phyloP scores from a whole-genome alignment of 1,140 invertebrate species.

The Drosophila tropicalis region DNA sequence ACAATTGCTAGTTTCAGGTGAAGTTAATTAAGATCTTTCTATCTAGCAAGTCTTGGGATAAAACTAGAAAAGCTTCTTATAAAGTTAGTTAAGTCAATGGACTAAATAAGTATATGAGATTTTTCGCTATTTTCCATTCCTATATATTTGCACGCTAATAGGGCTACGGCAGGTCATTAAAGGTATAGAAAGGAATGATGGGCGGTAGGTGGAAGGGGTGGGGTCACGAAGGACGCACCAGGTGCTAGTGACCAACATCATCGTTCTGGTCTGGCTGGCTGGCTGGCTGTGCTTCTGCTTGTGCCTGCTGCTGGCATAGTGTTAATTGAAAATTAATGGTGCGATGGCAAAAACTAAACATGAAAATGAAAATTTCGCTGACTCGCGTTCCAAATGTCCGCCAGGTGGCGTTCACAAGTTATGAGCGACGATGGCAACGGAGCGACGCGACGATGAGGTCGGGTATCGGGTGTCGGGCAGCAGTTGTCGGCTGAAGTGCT shows the following conservation, averaged over 20 bases:
- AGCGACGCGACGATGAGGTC: not conserved
- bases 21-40: too few relatives aligned
- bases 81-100: too few relatives aligned
- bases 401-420: slow-evolving; percentile 49
- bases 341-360: slow-evolving; percentile 77
- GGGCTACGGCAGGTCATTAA: not conserved
- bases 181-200: not conserved
- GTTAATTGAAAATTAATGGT: slow-evolving; percentile 82
- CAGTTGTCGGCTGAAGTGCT: slow-evolving; percentile 60
- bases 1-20: too few relatives aligned
- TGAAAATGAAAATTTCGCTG: slow-evolving; percentile 63
- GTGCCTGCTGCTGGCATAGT: slow-evolving; percentile 68
- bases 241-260: slow-evolving; percentile 23
- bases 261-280: not conserved
- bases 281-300: slow-evolving; percentile 11
- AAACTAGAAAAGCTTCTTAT: too few relatives aligned
- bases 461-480: not conserved
- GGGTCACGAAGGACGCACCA: too few relatives aligned
- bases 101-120: too few relatives aligned
- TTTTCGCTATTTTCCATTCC: not conserved
- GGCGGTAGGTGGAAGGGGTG: too few relatives aligned
- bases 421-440: not conserved
- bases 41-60: too few relatives aligned
- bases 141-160: not conserved
- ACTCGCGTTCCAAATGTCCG: slow-evolving; percentile 41